Conservation (phyloP, 2,113 vertebrate species). For the Syngnathus floridae region DNA sequence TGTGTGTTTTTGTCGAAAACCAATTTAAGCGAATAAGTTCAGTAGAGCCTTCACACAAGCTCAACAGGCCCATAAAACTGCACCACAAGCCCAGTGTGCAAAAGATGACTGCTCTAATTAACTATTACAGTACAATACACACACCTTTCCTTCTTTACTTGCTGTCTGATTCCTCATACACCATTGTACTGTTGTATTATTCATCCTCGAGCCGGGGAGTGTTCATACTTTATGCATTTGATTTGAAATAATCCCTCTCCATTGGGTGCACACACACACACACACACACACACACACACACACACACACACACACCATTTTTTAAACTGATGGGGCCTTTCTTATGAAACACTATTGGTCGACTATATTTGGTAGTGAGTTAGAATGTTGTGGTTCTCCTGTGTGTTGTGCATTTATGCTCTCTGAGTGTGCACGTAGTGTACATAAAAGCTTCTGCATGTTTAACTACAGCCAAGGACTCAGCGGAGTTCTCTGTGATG, state of each 20-base stretch:
- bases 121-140: slow-evolving; percentile 22
- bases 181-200: slow-evolving; percentile 21
- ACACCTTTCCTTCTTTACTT: slow-evolving; percentile 2
- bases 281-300: neutral
- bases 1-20: neutral
- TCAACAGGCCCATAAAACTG: slow-evolving; percentile 26
- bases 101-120: slow-evolving; percentile 46
- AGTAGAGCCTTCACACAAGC: slow-evolving; percentile 26
- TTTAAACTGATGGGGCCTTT: neutral
- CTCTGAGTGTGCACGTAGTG: neutral
- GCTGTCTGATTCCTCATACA: slow-evolving; percentile 4
- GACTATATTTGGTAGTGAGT: neutral
- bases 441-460: slow-evolving; percentile 17
- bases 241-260: slow-evolving; percentile 9
- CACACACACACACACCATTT: neutral
- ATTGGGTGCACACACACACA: neutral
- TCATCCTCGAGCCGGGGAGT: slow-evolving; percentile 10
- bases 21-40: neutral
- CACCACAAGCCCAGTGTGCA: slow-evolving; percentile 19
- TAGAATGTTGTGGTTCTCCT: neutral
- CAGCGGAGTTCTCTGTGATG: neutral
- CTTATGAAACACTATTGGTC: neutral
- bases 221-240: slow-evolving; percentile 13
- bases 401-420: neutral
- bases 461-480: slow-evolving; percentile 18